Conservation (phyloP, 2,113 vertebrate species). For the Isurus oxyrinchus region DNA sequence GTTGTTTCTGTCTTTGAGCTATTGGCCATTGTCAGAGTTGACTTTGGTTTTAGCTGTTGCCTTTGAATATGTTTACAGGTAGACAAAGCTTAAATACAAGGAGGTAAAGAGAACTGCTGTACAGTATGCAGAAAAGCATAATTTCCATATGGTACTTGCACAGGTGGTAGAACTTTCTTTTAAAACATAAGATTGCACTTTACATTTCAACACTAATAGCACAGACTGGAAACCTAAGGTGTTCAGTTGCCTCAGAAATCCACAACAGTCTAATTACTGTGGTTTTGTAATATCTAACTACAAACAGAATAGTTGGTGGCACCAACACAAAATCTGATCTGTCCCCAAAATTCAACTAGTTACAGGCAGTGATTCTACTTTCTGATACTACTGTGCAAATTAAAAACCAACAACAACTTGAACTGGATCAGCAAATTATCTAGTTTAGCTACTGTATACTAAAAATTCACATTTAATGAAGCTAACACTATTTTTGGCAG, state of each 20-base stretch:
- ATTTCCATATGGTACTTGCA: constrained; percentile 83
- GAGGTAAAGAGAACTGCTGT: constrained; percentile 96
- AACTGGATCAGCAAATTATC: constrained; percentile 98
- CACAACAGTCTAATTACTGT: constrained; percentile 90
- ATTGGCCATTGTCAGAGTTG: constrained; percentile 99
- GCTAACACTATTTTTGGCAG: constrained; percentile 99
- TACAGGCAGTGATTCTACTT: constrained; percentile 97
- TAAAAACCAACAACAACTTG: constrained; percentile 98
- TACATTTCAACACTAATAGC: constrained; percentile 88
- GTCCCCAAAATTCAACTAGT: constrained; percentile 85
- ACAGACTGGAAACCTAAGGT: constrained; percentile 86
- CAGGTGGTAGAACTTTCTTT: constrained; percentile 64
- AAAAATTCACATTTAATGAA: constrained; percentile 94
- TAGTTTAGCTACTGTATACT: constrained; percentile 92
- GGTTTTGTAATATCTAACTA: constrained; percentile 76
- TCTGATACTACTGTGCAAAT: constrained; percentile 99
- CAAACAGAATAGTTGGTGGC: constrained; percentile 98
- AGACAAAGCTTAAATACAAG: constrained; percentile 99
- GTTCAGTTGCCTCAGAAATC: constrained; percentile 61
- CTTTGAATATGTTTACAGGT: constrained; percentile 99
- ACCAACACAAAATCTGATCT: constrained; percentile 80
- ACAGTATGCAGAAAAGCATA: constrained; percentile 93
- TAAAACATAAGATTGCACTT: constrained; percentile 77
- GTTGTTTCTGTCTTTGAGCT: constrained; percentile 94
- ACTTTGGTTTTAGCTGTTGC: constrained; percentile 99